Base-by-base conservation (phyloP, 1,140 invertebrate species). In the Scaptomyza pallida region DNA sequence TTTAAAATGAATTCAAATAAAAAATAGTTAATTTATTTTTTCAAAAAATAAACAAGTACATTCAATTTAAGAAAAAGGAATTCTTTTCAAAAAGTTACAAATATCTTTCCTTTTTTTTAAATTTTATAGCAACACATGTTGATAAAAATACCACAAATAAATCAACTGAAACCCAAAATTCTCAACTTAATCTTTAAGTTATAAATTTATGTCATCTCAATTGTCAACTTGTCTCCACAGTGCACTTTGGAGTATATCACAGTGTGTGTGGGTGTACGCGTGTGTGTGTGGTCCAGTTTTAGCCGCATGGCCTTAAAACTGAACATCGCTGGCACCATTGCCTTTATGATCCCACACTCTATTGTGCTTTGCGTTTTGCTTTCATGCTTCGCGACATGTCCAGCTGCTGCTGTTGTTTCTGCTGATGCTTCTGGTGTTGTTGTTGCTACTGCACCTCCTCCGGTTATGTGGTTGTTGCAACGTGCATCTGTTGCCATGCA, bases 341-440 rank as follows among this genome's bases (percentile, higher is more conserved):
- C 56, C 48, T 52, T 68, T 68, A 44, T 52, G 64, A 51, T 50
- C 56, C 56, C 45, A 26, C 47, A 43, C 21, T 51, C 47, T 13
- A 61, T 68, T 68, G 64, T 61, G 47, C 19, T 51, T 72, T 57
- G 64, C 59, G 40, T 52, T 72, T 61, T 67, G 61, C 57, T 72
- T 60, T 72, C 5, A 33, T 67, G 41, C n/a, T 54, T 52, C 56
- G 56, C 64, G 56, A 13, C 50, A 52, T 68, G 37, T 30, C 37
- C 47, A 48, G 44, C 52, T 43, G 26, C 2, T 30, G 26, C 52
- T 37, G 33, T 37, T 37, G 33, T 37, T n/a, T 23, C 41, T 56
- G 5, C 37, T 43, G 21, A 37, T 37, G 17, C 51, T 19, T 6
- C 33, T 40, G 1, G 1, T 52, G 15, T 35, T 10, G 26, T 13